Evolutionary conservation across 2,113 vertebrate species (phyloP).

Genomic region (Glareola pratincola): DNA sequence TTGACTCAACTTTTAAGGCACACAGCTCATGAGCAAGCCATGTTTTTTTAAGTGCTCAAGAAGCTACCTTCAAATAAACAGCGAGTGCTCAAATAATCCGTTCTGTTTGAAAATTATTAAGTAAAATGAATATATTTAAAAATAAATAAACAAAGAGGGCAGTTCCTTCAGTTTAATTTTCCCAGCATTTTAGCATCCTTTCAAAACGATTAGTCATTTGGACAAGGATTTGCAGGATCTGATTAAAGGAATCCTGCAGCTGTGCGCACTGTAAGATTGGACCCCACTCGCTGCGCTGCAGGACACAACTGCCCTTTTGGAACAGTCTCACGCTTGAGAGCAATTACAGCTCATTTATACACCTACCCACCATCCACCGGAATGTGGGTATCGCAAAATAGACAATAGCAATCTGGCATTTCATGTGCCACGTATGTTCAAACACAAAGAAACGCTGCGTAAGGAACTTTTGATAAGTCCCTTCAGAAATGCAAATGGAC

Average conservation of each 20-base stretch:
- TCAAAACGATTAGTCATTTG: background rate
- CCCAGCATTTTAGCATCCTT: background rate
- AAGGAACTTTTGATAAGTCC: background rate
- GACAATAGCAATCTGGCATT: background rate
- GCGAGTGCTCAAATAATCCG: background rate
- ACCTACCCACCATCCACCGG: background rate
- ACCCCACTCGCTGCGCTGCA: background rate
- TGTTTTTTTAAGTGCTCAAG: background rate
- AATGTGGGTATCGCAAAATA: background rate
- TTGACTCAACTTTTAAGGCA: background rate
- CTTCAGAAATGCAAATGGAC: background rate
- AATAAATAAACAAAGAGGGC: background rate
- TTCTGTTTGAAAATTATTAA: background rate
- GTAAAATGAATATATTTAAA: background rate
- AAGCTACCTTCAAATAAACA: background rate
- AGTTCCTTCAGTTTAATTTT: background rate
- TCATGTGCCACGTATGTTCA: background rate
- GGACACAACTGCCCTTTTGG: background rate
- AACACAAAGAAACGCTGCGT: background rate
- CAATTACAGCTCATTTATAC: background rate
- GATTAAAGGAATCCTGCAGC: background rate
- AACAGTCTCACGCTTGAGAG: background rate
- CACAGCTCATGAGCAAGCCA: background rate
- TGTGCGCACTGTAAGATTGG: background rate
- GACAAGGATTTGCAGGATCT: background rate